Evolutionary conservation across 2,113 vertebrate genomes (phyloP), one percentile per base, ranked within the genome.

Genomic region (Xyrauchen texanus): DNA sequence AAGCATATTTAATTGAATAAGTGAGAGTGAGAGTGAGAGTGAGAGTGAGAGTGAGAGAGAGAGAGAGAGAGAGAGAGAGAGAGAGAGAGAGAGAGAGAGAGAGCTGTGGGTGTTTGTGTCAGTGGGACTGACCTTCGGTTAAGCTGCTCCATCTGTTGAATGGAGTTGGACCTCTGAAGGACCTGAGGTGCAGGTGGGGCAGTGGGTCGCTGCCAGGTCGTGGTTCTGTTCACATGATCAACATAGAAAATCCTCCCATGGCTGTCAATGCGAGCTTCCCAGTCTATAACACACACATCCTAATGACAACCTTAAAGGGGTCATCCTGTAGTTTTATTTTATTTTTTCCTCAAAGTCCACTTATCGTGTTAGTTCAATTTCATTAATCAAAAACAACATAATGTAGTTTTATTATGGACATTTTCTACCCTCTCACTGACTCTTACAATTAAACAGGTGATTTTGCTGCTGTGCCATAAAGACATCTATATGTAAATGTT

Each of bases 241-340:
- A 98, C 96, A 0, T 97, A 98, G 88, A 98, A 98, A 84, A 97
- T 94, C 52, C 96, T 91, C 0, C 97, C 96, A 0, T 98, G 96
- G 88, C 96, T 97, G 92, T 98, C 96, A 7, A 97, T 96, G n/a
- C 96, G 95, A 3, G 96, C 97, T 86, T 98, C 97, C 97, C 96
- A 98, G 86, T 98, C 95, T 96, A 8, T 15, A 80, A 68, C 1
- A 63, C 12, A 60, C 70, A 51, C 4, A 34, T 34, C 12, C 5
- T 7, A 58, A 58, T 58, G 55, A 2, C 55, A 55, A 55, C 8
- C 8, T 9, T 45, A 13, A 70, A 10, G 7, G 13, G 13, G 53
- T 5, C 11, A 12, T 55, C 10, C 11, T 52, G 0, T 52, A n/a
- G 21, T 34, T 34, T 34, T 34, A 34, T 34, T 34, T 34, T 1